phyloP scores from a whole-genome alignment of 2,797 vertebrate species.

The Chromobotia macracanthus region DNA sequence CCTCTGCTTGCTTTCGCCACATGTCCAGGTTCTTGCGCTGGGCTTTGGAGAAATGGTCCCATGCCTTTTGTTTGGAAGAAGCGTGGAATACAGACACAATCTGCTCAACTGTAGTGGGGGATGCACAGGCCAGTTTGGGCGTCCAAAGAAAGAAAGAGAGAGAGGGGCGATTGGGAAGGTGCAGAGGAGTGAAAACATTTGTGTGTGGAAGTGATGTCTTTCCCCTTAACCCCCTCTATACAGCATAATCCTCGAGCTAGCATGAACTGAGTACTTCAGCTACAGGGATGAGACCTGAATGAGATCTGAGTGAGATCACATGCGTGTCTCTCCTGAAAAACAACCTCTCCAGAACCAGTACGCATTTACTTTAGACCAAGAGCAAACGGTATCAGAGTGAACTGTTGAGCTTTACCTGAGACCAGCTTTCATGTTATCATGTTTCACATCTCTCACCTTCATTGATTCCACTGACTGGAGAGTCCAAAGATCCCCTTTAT shows the following conservation, averaged over 20 bases:
- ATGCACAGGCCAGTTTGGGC: slow-evolving; percentile 64
- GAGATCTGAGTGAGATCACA: slow-evolving; percentile 4
- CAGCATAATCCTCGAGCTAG: slow-evolving; percentile 48
- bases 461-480: background rate
- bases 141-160: slow-evolving; percentile 60
- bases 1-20: slow-evolving; percentile 98
- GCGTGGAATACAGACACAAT: slow-evolving; percentile 99
- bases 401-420: slow-evolving; percentile 5
- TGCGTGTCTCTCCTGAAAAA: slow-evolving; percentile 19
- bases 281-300: slow-evolving; percentile 28
- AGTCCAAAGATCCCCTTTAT: slow-evolving; percentile 31
- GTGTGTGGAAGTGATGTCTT: slow-evolving; percentile 77
- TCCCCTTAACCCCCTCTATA: slow-evolving; percentile 60
- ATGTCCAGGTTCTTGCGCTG: slow-evolving; percentile 99
- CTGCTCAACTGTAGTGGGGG: slow-evolving; percentile 92
- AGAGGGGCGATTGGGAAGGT: slow-evolving; percentile 81
- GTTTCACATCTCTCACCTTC: slow-evolving; percentile 41
- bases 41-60: slow-evolving; percentile 99
- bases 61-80: slow-evolving; percentile 99
- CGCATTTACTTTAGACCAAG: background rate
- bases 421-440: background rate
- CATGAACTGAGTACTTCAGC: slow-evolving; percentile 25
- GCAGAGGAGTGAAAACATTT: slow-evolving; percentile 87
- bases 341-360: slow-evolving; percentile 24
- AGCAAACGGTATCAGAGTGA: slow-evolving; percentile 9